These are phyloP conservation scores for Danionella cerebrum DNA, from an alignment of 2,113 vertebrate genomes.

Conservation along the genomic window DNA sequence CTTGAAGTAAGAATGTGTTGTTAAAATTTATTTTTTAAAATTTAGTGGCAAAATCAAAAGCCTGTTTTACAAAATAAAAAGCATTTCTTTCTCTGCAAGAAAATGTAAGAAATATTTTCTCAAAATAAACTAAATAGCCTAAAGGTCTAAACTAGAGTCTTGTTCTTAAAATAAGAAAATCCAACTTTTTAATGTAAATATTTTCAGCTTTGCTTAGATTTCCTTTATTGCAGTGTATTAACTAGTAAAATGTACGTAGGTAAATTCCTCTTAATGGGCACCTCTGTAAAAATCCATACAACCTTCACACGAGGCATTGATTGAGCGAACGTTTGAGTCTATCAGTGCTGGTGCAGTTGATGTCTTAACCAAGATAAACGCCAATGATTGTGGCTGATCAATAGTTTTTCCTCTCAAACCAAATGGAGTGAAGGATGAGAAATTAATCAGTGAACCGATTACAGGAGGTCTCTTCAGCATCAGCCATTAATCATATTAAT, in stretches of 20 bases:
- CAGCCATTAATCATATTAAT: conserved; percentile 30
- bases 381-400: background rate
- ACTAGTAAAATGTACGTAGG: background rate
- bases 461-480: conserved; percentile 2
- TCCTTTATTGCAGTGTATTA: background rate
- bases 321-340: background rate
- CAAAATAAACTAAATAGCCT: too few species aligned
- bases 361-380: conserved; percentile 23
- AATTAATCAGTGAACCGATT: conserved; percentile 16
- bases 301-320: conserved; percentile 17
- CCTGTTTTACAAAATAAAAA: too few species aligned
- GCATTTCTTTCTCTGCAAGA: too few species aligned
- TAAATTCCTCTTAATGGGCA: background rate
- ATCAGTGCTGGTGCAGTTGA: conserved; percentile 3
- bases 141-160: too few species aligned
- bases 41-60: too few species aligned
- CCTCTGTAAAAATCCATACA: conserved; percentile 3
- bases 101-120: too few species aligned
- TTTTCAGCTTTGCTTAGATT: too few species aligned
- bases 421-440: conserved; percentile 16
- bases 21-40: too few species aligned
- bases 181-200: too few species aligned
- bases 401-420: conserved; percentile 7
- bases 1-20: too few species aligned
- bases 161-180: too few species aligned